A percentile compares a stretch with the other conserved stretches of the same genome.
phyloP scores from a whole-genome alignment of 2,113 vertebrate species.

The Pachycephala philippinensis region DNA sequence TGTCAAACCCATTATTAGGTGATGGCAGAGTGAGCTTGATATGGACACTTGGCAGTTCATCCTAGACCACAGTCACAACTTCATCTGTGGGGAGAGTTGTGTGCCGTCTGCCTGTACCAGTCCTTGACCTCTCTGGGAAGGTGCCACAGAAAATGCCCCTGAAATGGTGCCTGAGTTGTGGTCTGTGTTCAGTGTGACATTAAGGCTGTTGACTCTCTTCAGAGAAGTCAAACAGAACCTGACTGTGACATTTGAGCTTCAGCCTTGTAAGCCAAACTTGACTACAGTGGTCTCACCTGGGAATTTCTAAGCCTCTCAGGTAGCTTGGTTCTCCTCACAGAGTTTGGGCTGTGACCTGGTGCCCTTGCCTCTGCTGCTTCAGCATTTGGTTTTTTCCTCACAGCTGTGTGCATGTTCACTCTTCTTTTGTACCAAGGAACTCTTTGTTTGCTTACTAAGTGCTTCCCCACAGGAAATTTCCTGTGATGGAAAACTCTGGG shows the following conservation, averaged over 20 bases:
- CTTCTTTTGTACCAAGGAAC: conserved; percentile 16
- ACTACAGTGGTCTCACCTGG: neutral
- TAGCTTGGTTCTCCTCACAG: neutral
- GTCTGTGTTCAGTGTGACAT: neutral
- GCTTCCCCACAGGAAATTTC: conserved; percentile 81
- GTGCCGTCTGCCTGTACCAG: neutral
- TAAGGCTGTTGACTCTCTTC: neutral
- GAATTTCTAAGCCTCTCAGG: neutral
- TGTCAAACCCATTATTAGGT: neutral
- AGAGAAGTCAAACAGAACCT: neutral
- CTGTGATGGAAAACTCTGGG: conserved; percentile 71
- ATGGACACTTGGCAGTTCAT: neutral
- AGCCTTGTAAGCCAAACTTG: neutral
- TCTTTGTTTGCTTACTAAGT: conserved; percentile 64
- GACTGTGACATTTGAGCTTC: neutral
- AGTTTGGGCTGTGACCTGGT: neutral
- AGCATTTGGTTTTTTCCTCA: neutral
- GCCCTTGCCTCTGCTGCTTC: neutral
- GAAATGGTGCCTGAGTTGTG: neutral
- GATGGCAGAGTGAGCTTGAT: neutral
- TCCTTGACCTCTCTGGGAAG: neutral
- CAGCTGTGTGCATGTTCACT: neutral
- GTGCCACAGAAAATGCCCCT: neutral
- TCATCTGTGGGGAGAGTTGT: neutral
- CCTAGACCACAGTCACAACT: neutral